phyloP scores from a whole-genome alignment of 2,888 invertebrate genomes.

The Labia minor region DNA sequence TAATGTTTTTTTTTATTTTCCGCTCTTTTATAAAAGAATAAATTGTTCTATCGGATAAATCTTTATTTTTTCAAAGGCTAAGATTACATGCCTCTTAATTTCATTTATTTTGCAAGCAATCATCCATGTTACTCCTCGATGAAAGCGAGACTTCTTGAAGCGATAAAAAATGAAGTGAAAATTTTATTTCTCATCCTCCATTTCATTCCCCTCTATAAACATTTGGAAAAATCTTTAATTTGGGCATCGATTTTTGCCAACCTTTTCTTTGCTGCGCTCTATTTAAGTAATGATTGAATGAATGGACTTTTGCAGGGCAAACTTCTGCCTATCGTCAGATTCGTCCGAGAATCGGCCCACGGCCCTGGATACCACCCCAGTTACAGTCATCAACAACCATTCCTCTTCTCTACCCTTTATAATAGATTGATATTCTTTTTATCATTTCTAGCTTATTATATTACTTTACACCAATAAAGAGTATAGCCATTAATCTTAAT shows the following conservation, averaged over 20 bases:
- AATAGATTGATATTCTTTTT: too few relatives aligned
- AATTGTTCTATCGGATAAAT: too few relatives aligned
- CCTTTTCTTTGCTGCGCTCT: background rate
- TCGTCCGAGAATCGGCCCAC: background rate
- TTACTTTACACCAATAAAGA: background rate
- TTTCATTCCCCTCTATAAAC: background rate
- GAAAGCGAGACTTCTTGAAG: background rate
- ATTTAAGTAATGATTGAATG: background rate
- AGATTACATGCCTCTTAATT: too few relatives aligned
- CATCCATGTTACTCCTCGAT: background rate
- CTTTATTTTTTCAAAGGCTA: too few relatives aligned
- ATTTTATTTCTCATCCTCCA: background rate
- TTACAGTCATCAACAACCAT: background rate
- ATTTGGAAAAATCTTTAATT: background rate
- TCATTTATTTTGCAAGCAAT: background rate
- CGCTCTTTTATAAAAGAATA: too few relatives aligned
- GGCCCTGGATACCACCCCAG: background rate
- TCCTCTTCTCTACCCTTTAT: background rate
- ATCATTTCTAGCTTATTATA: background rate
- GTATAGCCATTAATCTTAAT: background rate
- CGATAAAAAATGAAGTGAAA: conserved; percentile 3
- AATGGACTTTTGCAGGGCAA: background rate
- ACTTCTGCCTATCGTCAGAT: background rate
- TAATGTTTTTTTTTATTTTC: too few relatives aligned
- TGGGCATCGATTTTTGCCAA: background rate